These are phyloP conservation scores for Trididemnum nubilum DNA, from an alignment of 23 tunicate genomes.

Conservation along the genomic window DNA sequence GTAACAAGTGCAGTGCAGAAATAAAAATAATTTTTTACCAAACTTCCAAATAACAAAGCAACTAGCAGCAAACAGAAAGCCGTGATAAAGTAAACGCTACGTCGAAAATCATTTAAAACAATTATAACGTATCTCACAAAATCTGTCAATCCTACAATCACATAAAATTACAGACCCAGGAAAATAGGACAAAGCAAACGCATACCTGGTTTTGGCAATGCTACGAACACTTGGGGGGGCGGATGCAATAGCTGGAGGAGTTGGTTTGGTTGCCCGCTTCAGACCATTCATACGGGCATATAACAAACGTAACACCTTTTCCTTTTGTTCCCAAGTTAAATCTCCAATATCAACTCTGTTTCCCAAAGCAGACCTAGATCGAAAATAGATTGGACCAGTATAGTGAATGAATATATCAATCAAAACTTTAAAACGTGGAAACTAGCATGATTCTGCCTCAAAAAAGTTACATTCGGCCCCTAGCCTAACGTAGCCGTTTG, in stretches of 20 bases:
- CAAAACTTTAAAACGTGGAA: background rate
- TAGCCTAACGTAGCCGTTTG: too few species aligned
- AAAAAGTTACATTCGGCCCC: background rate
- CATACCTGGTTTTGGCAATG: background rate
- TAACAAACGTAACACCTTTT: slow-evolving; percentile 77
- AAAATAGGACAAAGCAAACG: background rate
- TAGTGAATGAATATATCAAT: background rate
- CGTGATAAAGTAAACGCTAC: too few species aligned
- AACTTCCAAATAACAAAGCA: too few species aligned
- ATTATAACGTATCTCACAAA: too few species aligned
- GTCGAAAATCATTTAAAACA: too few species aligned
- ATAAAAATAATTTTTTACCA: too few species aligned
- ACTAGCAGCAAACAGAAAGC: too few species aligned
- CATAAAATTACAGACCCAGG: background rate
- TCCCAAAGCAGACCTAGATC: slow-evolving; percentile 63
- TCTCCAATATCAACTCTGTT: slow-evolving; percentile 75
- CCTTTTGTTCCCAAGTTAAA: slow-evolving; percentile 97
- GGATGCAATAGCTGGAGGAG: background rate
- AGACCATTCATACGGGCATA: slow-evolving; percentile 95
- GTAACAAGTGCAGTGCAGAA: too few species aligned
- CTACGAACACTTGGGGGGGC: background rate
- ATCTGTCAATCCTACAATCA: too few species aligned
- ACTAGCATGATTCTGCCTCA: background rate
- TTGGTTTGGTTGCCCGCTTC: slow-evolving; percentile 17
- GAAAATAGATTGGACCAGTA: background rate